Base-by-base conservation (phyloP, 2,888 invertebrate species). In the Chirona hameri region DNA sequence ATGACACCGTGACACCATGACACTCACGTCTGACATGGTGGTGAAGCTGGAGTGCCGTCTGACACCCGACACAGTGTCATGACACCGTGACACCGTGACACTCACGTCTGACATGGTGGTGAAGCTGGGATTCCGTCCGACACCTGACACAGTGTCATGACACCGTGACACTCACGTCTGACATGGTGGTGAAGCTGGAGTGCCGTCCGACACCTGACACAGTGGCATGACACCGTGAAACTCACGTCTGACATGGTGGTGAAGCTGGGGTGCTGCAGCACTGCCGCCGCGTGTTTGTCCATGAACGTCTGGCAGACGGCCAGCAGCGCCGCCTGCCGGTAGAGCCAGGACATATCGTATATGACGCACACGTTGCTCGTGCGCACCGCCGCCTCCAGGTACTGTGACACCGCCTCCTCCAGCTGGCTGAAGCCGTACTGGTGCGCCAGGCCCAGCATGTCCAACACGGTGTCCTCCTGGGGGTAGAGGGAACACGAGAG, bases 361-460 rank as follows among this genome's bases (percentile, higher is more conserved):
- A 99, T 95, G n/a, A 94, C 91, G 89, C 98, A 98, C 0, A 98
- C 96, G 89, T 98, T 99, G 86, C 93, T 91, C 82, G 95, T 91
- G 82, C 94, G 94, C 83, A 99, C 90, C 86, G 95, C 93, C 87
- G 96, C 95, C 85, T 95, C 92, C 86, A 99, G 90, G 89, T 97
- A 97, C 86, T 98, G 96, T 0, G 97, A 97, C 85, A 99, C 95
- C 52, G 97, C 93, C 0, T 92, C 90, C 90, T 99, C 98, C 85
- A 99, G 89, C 88, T 97, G 95, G 83, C 91, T 92, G 89, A 99
- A 98, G 83, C 97, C 97, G 90, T 97, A 99, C 88, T 97, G 94
- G 90, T 99, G 97, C 60, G 98, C 95, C 88, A 99, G 90, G 10
- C 97, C 97, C 29, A 93, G 88, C 81, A 93, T 91, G 86, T 92